phyloP scores from a whole-genome alignment of 2,113 vertebrate genomes.

The Perognathus longimembris region DNA sequence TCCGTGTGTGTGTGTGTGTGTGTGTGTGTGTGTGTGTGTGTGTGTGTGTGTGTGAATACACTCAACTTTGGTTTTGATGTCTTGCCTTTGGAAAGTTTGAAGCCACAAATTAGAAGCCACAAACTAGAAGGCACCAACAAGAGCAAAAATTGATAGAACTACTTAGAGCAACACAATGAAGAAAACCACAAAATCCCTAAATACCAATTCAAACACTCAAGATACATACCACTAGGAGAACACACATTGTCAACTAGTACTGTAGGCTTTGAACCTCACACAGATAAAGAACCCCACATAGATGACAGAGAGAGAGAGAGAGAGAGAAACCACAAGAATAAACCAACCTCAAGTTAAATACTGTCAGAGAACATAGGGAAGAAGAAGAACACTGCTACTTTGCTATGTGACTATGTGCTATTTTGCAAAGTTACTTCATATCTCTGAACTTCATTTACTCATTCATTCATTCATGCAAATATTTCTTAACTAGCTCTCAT shows the following conservation, averaged over 20 bases:
- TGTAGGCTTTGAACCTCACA: background rate
- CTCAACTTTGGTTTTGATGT: background rate
- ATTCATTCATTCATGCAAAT: background rate
- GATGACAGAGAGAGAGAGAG: background rate
- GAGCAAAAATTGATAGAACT: background rate
- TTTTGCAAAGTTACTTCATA: background rate
- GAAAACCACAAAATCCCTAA: background rate
- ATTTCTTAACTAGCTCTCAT: slow-evolving; percentile 17
- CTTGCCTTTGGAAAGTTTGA: background rate
- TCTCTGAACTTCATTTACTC: background rate
- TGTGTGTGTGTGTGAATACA: no score
- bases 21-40: no score
- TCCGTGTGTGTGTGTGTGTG: no score
- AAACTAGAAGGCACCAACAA: background rate
- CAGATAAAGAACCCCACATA: background rate
- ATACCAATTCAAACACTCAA: background rate
- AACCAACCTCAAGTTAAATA: background rate
- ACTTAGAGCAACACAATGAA: background rate
- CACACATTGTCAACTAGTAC: background rate
- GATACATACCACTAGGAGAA: background rate
- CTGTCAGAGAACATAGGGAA: background rate
- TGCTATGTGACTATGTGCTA: background rate
- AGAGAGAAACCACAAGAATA: background rate
- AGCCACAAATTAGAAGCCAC: background rate
- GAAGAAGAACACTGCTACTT: background rate